Evolutionary conservation across 2,797 vertebrate genomes (phyloP).

Genomic region (Lepus townsendii): DNA sequence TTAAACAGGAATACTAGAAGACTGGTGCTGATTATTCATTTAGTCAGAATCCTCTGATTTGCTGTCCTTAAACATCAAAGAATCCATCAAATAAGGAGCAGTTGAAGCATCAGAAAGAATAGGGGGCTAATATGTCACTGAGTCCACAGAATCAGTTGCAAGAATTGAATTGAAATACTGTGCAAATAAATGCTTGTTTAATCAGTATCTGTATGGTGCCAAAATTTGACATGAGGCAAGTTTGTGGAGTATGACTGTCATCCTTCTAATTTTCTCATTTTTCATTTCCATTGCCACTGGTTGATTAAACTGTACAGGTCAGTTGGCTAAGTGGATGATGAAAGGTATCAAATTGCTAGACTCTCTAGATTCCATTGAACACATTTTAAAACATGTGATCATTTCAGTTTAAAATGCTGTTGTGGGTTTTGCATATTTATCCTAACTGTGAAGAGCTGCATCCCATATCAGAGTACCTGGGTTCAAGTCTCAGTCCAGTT

Average conservation of each 20-base stretch:
- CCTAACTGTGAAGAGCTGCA: no score
- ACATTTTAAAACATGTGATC: not conserved
- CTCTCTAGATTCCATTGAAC: not conserved
- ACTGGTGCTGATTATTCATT: not conserved
- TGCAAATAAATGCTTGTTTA: not conserved
- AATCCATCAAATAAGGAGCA: not conserved
- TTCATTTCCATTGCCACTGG: not conserved
- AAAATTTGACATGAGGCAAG: not conserved
- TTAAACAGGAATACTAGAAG: not conserved
- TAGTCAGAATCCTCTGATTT: not conserved
- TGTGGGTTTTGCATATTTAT: no score
- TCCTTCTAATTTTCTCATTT: not conserved
- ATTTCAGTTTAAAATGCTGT: not conserved
- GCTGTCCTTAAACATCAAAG: not conserved
- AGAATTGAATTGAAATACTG: not conserved
- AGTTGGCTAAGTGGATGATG: not conserved
- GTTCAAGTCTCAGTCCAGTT: no score
- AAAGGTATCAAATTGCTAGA: not conserved
- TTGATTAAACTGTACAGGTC: not conserved
- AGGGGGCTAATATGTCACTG: not conserved
- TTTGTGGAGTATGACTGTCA: not conserved
- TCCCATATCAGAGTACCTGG: no score
- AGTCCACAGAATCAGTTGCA: not conserved
- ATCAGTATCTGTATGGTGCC: not conserved
- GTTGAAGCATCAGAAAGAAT: not conserved